A percentile compares a stretch with the other conserved stretches of the same genome.
Conservation (phyloP, 2,888 invertebrate species). For the Uropetala carovei region DNA sequence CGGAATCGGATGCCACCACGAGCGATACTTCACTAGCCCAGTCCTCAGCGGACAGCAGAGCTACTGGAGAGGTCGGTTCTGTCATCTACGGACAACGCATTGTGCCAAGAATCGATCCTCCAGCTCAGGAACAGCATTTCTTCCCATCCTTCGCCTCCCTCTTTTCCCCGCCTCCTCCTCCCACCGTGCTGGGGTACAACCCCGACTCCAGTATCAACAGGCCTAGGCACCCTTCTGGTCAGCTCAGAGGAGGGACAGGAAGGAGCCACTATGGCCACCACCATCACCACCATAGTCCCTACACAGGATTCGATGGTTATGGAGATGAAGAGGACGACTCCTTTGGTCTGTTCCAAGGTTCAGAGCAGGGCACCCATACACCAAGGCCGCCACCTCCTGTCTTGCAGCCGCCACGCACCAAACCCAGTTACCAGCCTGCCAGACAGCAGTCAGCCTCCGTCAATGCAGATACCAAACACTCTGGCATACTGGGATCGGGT, state of each 20-base stretch:
- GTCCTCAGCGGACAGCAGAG: neutral
- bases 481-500: conserved; percentile 86
- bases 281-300: conserved; percentile 69
- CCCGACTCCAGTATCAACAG: conserved; percentile 42
- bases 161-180: conserved; percentile 80
- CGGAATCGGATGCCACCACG: neutral
- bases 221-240: neutral
- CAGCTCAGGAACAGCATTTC: conserved; percentile 75
- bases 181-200: neutral
- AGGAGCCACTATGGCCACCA: conserved; percentile 73
- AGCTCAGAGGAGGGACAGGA: neutral
- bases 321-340: conserved; percentile 46
- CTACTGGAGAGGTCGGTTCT: neutral
- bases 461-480: conserved; percentile 74
- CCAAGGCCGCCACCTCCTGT: conserved; percentile 45
- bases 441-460: conserved; percentile 38
- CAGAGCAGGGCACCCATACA: conserved; percentile 51
- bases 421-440: conserved; percentile 45
- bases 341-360: conserved; percentile 60
- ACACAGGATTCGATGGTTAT: conserved; percentile 65
- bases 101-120: neutral
- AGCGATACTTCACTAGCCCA: neutral
- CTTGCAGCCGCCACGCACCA: conserved; percentile 36
- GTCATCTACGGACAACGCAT: conserved; percentile 18
- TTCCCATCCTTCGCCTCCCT: conserved; percentile 86